phyloP scores from a whole-genome alignment of 2,113 vertebrate genomes.

The Cettia cetti region DNA sequence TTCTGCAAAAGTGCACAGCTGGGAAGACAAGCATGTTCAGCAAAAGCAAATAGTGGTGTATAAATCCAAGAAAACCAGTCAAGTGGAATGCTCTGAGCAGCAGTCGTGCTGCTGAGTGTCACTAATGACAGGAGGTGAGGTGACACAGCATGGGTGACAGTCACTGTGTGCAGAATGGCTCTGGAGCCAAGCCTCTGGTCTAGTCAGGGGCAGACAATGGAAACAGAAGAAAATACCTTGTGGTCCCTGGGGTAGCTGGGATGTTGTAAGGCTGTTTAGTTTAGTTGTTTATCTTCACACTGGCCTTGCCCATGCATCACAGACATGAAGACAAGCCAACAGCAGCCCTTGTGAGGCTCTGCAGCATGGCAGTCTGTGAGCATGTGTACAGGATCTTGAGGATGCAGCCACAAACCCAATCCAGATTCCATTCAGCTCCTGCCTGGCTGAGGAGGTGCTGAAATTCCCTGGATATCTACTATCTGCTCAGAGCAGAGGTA shows the following conservation, averaged over 20 bases:
- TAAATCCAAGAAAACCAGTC: background rate
- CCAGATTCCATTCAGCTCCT: background rate
- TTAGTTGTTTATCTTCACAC: background rate
- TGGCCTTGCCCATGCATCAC: background rate
- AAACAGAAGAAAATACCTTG: background rate
- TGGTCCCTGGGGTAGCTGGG: background rate
- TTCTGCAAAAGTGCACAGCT: background rate
- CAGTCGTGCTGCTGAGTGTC: background rate
- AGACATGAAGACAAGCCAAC: background rate
- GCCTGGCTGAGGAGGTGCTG: background rate
- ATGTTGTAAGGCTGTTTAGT: background rate
- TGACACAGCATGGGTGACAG: background rate
- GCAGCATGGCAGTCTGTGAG: background rate
- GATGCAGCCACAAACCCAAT: background rate
- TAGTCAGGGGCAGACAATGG: background rate
- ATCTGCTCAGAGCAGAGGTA: background rate
- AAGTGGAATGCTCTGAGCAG: background rate
- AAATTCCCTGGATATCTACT: background rate
- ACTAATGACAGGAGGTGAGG: background rate
- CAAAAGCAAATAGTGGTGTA: background rate
- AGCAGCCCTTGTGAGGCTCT: background rate
- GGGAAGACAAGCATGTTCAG: background rate
- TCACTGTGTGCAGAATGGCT: accelerated
- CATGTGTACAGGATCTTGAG: background rate
- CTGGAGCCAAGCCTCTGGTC: background rate